Base-by-base conservation (phyloP, 2,888 invertebrate species). In the Drosophila parthenogenetica region DNA sequence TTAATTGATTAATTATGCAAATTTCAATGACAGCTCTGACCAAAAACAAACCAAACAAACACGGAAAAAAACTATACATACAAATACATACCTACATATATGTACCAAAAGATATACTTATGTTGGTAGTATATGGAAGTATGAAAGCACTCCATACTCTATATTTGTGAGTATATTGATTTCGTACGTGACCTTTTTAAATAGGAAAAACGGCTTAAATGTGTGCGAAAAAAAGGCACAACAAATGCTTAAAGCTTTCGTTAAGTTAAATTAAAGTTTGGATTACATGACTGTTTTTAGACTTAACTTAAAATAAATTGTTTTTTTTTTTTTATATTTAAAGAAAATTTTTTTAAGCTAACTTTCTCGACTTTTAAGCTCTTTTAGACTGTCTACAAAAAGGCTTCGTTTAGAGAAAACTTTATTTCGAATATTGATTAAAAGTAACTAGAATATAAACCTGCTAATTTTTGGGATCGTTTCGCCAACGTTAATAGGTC, bases 1-100 rank as follows among this genome's bases (percentile, higher is more conserved):
- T 87, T 84, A 82, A 82, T 81, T 87, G 87, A 82, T 82, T 81
- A 87, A 82, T 82, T 82, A 87, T 82, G 84, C 75, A 78, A 84
- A 82, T 87, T 73, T 58, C 65, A 66, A 62, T 65, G 73, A 46
- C 77, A 67, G 7, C 22, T 55, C 59, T 46, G 65, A 14, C 43
- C 50, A 49, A 64, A 61, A 25, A 50, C 10, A 25, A 16, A 37
- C 14, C 35, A 17, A 45, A 19, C n/a, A 46, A 37, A 39, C 29
- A 13, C 7, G 16, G 11, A n/a, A 35, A 49, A 49, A 48, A 55
- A 39, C 17, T 2, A 51, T 39, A 2, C 5, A 14, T 13, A 39
- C 2, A 17, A 39, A 22, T 51, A n/a, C 11, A 39, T 51, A 39
- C n/a, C n/a, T 22, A 13, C 2, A 35, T 35, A 22, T 43, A 29